phyloP scores from a whole-genome alignment of 2,113 vertebrate genomes.

The Toxostoma redivivum region DNA sequence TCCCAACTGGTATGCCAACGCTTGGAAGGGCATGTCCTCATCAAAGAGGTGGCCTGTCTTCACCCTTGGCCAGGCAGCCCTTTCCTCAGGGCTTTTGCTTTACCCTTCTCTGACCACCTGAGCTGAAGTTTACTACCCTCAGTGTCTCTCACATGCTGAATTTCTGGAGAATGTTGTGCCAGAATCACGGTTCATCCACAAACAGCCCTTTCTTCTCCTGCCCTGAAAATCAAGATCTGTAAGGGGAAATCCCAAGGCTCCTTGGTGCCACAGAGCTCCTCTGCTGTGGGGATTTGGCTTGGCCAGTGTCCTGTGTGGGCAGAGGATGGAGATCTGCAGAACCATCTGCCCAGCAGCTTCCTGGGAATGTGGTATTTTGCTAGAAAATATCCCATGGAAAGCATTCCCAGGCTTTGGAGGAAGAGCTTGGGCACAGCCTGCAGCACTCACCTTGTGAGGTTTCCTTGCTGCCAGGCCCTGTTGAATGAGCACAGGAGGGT shows the following conservation, averaged over 20 bases:
- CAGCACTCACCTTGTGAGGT: background rate
- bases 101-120: background rate
- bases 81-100: background rate
- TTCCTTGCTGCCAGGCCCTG: background rate
- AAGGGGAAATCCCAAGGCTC: background rate
- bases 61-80: background rate
- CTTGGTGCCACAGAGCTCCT: background rate
- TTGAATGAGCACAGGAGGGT: fast-evolving
- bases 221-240: background rate
- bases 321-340: background rate
- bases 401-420: background rate
- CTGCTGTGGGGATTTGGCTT: background rate
- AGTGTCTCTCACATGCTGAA: fast-evolving
- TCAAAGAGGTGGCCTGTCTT: background rate
- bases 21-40: background rate
- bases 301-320: background rate
- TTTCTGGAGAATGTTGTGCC: background rate
- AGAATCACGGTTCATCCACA: background rate
- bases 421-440: background rate
- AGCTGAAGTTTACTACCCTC: background rate
- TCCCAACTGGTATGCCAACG: background rate
- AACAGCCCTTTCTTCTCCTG: background rate
- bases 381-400: background rate
- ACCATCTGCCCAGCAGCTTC: background rate
- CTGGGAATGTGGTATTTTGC: background rate